Percentiles rank a stretch among this genome's conserved stretches.
phyloP scores from a whole-genome alignment of 2,113 vertebrate genomes.

The Silurus asotus region DNA sequence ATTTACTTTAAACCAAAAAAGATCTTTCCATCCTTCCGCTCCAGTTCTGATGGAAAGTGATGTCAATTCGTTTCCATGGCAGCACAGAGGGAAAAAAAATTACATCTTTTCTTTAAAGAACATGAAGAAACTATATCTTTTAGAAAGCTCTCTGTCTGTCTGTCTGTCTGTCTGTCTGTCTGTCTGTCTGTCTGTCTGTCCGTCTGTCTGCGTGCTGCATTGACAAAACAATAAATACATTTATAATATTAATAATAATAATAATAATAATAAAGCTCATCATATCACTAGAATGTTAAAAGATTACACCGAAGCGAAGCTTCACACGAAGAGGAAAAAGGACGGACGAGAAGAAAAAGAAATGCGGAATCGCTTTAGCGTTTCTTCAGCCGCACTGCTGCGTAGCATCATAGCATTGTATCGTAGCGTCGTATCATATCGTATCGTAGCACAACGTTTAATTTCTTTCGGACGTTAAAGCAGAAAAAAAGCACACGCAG shows the following conservation, averaged over 20 bases:
- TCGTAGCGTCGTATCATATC: no score
- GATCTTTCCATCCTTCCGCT: not conserved
- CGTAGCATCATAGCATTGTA: slow-evolving; percentile 21
- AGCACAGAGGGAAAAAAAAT: not conserved
- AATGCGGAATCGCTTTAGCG: slow-evolving; percentile 56
- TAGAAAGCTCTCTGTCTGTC: not conserved
- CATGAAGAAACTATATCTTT: not conserved
- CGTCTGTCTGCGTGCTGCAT: no score
- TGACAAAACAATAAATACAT: slow-evolving; percentile 38
- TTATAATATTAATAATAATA: slow-evolving; percentile 30
- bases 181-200: no score
- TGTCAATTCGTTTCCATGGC: slow-evolving; percentile 17
- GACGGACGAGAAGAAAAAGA: slow-evolving; percentile 42
- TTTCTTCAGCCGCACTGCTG: slow-evolving; percentile 54
- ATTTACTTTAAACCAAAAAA: not conserved
- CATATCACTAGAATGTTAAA: slow-evolving; percentile 56
- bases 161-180: no score
- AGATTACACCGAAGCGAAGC: slow-evolving; percentile 21
- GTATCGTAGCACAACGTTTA: slow-evolving; percentile 18
- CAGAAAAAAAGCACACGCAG: slow-evolving; percentile 54
- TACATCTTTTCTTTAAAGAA: slow-evolving; percentile 5
- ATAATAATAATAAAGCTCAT: slow-evolving; percentile 18
- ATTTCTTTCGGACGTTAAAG: slow-evolving; percentile 56
- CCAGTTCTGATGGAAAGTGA: not conserved
- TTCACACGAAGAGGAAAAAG: slow-evolving; percentile 3